Base-by-base conservation (phyloP, 2,797 vertebrate species). In the Dallia pectoralis region DNA sequence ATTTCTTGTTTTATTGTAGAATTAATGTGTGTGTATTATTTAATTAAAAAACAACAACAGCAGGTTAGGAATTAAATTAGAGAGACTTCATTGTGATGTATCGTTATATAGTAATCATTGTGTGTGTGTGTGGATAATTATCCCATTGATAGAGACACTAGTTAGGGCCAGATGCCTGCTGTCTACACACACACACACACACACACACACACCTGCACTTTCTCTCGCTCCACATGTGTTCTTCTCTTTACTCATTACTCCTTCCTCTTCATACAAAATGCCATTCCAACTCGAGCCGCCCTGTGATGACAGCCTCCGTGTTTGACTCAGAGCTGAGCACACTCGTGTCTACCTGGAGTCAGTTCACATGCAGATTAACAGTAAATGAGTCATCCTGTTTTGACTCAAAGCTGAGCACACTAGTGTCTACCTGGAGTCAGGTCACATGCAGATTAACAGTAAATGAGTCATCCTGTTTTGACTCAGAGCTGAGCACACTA, bases 91-190 rank as follows among this genome's bases (percentile, higher is more conserved):
- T 66, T n/a, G 22, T 36, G 36, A 56, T 56, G 22, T 40, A 48
- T 63, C 2, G 61, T 30, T 18, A 32, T 15, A 0, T 44, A 44
- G 40, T 44, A 6, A 44, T 44, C 12, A 56, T 19, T 5, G 51
- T 8, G 1, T n/a, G 4, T 4, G 61, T 32, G 59, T 15, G 61
- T 63, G 25, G 66, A 47, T 48, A 48, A 67, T 67, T 44, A 67
- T 48, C 66, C 66, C 44, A 48, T 27, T 67, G 66, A 67, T 67
- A 25, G 36, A 48, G 66, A 67, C 44, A 27, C 16, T 22, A 67
- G 36, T 29, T 14, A 27, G 36, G 66, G 25, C 40, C 44, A 67
- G 65, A 47, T 48, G 66, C 44, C 29, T 15, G 14, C 29, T 67
- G 29, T 56, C n/a, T 3, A 56, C 12, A 12, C 9, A 56, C 53